Base-by-base conservation (phyloP, 2,797 vertebrate genomes). In the Paguma larvata region DNA sequence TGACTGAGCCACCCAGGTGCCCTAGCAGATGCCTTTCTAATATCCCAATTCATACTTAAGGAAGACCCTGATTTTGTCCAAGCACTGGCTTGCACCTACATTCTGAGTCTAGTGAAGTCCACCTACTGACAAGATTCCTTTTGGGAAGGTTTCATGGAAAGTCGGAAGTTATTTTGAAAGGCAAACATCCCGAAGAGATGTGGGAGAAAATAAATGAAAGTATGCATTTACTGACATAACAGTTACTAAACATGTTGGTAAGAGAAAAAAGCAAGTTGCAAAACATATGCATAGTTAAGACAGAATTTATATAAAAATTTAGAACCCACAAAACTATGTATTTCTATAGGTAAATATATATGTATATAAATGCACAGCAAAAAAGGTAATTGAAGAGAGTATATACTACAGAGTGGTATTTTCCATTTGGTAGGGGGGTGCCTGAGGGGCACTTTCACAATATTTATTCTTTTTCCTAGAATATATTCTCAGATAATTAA, bases 281-380 rank as follows among this genome's bases (percentile, higher is more conserved):
- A 91, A 93, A 91, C 21, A 90, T 30, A 65, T 34, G 19, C 13
- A 65, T 16, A 89, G 7, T 87, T 87, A 84, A 93, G 21, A 92
- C 30, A 94, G 15, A 85, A 90, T 75, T 94, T 86, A 86, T 65
- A 72, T 53, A 92, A 96, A 96, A 78, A 83, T 68, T 41, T 73
- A 82, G 92, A 75, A n/a, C 32, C 77, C n/a, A 63, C 41, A 80
- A 85, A 62, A 90, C 34, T 80, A 82, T 62, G 41, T 75, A 72
- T 53, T 88, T 70, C 38, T 85, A 38, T 38, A 86, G 18, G 18
- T 85, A 94, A 92, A 87, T 70, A 89, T 41, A 13, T n/a, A 94
- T 27, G 44, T 44, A 83, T 83, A 59, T 32, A 91, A 91, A 73
- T 53, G 48, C 67, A 91, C 30, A 87, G 30, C 44, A 34, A 86